A percentile compares a stretch with the other conserved stretches of the same genome.
Conservation (phyloP, 2,797 vertebrate species). For the Tangara arthus region DNA sequence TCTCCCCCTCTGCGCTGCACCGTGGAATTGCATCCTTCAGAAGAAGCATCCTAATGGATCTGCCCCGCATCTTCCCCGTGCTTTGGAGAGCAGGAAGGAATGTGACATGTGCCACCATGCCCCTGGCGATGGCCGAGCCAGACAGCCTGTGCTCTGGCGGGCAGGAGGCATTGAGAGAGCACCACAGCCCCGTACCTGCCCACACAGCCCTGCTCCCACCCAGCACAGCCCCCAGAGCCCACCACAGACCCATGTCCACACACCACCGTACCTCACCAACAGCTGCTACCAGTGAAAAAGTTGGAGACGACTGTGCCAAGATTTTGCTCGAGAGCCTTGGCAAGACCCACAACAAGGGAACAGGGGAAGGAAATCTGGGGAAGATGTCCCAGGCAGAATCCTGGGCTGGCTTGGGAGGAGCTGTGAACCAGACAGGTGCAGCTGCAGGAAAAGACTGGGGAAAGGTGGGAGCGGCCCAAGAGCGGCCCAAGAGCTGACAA, state of each 20-base stretch:
- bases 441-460: not conserved
- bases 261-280: not conserved
- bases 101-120: fast-evolving
- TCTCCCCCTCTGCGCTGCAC: conserved; percentile 24
- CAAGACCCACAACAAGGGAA: not conserved
- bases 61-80: not conserved
- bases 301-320: no score
- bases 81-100: not conserved
- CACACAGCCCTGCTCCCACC: not conserved
- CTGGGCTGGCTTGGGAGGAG: not conserved
- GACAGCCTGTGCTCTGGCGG: not conserved
- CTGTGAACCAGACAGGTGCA: not conserved
- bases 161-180: not conserved
- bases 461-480: not conserved
- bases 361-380: not conserved
- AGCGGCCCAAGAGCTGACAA: not conserved
- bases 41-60: not conserved
- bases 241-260: fast-evolving
- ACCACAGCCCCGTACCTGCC: not conserved
- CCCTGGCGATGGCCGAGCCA: fast-evolving
- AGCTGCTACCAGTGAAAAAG: fast-evolving
- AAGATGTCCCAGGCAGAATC: not conserved
- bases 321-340: not conserved
- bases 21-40: not conserved
- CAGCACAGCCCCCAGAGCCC: not conserved